Evolutionary conservation across 2,797 vertebrate species (phyloP).

Genomic region (Tenualosa ilisha): DNA sequence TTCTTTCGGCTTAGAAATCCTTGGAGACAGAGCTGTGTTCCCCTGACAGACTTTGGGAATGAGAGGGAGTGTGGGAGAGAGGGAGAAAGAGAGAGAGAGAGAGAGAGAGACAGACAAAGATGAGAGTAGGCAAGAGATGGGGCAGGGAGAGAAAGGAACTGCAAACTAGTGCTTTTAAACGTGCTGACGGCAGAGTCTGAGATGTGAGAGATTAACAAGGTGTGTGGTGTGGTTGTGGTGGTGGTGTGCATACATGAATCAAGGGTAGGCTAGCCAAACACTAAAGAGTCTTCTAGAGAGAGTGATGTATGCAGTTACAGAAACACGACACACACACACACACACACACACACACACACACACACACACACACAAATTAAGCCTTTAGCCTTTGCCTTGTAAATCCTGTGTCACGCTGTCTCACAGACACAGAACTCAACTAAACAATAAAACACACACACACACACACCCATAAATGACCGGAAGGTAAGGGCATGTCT

Average conservation of each 20-base stretch:
- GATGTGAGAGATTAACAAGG: not conserved
- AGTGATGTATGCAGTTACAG: not conserved
- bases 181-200: conserved; percentile 3
- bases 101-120: not conserved
- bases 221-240: not conserved
- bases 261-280: not conserved
- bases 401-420: too few relatives aligned
- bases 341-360: too few relatives aligned
- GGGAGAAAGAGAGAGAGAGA: not conserved
- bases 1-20: not conserved
- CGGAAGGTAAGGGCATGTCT: not conserved
- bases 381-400: too few relatives aligned
- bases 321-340: too few relatives aligned
- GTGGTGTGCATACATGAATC: not conserved
- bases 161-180: not conserved
- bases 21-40: not conserved
- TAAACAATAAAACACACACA: not conserved
- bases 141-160: not conserved
- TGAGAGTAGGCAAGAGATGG: not conserved
- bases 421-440: too few relatives aligned
- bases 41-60: not conserved
- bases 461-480: not conserved
- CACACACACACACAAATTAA: too few relatives aligned
- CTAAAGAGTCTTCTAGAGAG: not conserved
- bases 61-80: not conserved